Base-by-base conservation (phyloP, 1,140 invertebrate species). In the Leucophenga varia region DNA sequence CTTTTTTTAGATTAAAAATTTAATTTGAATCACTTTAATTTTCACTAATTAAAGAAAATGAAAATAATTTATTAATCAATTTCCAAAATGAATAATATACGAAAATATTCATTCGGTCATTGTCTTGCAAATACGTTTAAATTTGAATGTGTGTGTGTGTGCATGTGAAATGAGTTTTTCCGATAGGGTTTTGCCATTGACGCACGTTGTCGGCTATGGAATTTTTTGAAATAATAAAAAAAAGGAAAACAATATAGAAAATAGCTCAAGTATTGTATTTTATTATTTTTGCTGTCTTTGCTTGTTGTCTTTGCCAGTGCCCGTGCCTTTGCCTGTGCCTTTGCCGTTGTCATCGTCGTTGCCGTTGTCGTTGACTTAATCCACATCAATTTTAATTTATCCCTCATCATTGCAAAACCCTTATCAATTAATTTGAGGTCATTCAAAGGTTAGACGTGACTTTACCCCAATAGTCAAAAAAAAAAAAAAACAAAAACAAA, bases 71-170 rank as follows among this genome's bases (percentile, higher is more conserved):
- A 61, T 61, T 58, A 61, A 61, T 61, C 58, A 61, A 61, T 61
- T 61, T 61, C 58, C 58, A 61, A 61, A 57, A 61, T 61, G 59
- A 61, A 61, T 61, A 61, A 61, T 57, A 61, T 57, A 61, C 49
- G 47, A 51, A 10, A 19, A 12, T 9, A 9, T 25, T n/a, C 35
- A 17, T 19, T 38, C 19, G 10, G 22, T 8, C 21, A 18, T 21
- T 10, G 13, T 25, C 4, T 43, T 18, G 42, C 19, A n/a, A 10
- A 22, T n/a, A 30, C 25, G 22, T 44, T 22, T n/a, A n/a, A n/a
- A n/a, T n/a, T n/a, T n/a, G n/a, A n/a, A n/a, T n/a, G n/a, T n/a
- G n/a, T n/a, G n/a, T n/a, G n/a, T n/a, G n/a, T n/a, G n/a, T n/a
- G n/a, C n/a, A n/a, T n/a, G n/a, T n/a, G n/a, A n/a, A n/a, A n/a